phyloP scores from a whole-genome alignment of 2,113 vertebrate genomes.

The Genyomyrus donnyi region DNA sequence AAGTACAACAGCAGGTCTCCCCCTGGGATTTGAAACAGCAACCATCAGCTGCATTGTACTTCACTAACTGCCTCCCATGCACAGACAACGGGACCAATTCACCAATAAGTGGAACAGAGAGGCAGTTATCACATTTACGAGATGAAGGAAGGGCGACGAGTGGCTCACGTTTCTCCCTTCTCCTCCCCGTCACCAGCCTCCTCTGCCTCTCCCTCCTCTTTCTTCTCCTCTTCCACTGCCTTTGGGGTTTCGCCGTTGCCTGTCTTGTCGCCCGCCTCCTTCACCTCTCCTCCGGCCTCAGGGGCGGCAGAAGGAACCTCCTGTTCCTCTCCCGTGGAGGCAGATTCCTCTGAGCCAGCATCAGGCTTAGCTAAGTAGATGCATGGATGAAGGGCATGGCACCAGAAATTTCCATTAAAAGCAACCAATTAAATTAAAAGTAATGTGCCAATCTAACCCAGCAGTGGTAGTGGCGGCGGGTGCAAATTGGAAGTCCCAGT shows the following conservation, averaged over 20 bases:
- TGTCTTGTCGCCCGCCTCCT: slow-evolving; percentile 53
- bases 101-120: background rate
- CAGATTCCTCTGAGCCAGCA: slow-evolving; percentile 74
- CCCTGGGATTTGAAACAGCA: background rate
- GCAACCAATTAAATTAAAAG: background rate
- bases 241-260: slow-evolving; percentile 28
- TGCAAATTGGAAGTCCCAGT: background rate
- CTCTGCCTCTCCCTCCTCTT: background rate
- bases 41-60: background rate
- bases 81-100: background rate
- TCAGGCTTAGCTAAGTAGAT: slow-evolving; percentile 58
- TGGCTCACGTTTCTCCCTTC: slow-evolving; percentile 71
- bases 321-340: slow-evolving; percentile 71
- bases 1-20: background rate
- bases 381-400: background rate
- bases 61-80: background rate
- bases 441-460: background rate
- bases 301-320: slow-evolving; percentile 63
- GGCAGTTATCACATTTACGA: background rate
- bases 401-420: background rate
- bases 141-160: background rate
- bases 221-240: slow-evolving; percentile 14
- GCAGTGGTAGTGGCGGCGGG: background rate
- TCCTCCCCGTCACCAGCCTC: slow-evolving; percentile 41
- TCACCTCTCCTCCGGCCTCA: slow-evolving; percentile 61